Evolutionary conservation across 1,140 invertebrate genomes (phyloP), one percentile per base, ranked within the genome.

Genomic region (Subanguina moxae): DNA sequence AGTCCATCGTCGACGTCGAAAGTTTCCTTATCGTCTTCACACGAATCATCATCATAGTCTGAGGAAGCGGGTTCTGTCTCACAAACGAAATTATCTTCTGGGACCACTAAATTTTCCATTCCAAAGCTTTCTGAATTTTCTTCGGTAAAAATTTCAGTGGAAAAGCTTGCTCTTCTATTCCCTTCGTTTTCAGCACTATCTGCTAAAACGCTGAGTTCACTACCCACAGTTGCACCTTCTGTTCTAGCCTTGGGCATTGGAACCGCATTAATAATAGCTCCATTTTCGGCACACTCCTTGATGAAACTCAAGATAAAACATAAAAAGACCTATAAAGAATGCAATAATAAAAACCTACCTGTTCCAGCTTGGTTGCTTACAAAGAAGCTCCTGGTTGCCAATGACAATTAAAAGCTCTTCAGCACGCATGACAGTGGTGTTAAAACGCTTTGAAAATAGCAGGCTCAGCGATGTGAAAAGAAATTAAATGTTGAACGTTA

Each of bases 361-460:
- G 23, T 25, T 46, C 66, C 66, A 68, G 28, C 23, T 52, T 52
- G 23, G 17, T 27, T 45, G 66, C 27, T 21, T 62, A 13, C 42
- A 68, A 7, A 68, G 38, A 21, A 64, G 52, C 63, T 59, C 46
- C 23, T 62, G 62, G 23, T 56, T 59, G 5, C 65, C 71, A 43
- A 73, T 30, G 23, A 73, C 59, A 68, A 73, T 74, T 21, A 73
- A 13, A 30, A 73, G 48, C 25, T 72, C 70, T 56, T 73, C 59
- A 13, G 71, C 71, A 23, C 71, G 69, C 21, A 64, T 68, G 11
- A 73, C 17, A 7, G 71, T 58, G 28, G 71, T 73, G 42, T 73
- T 73, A 27, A 73, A 56, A 23, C 71, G 72, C 71, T n/a, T n/a
- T 74, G 58, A 11, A 59, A 57, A 25, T 13, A 69, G 43, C n/a